Evolutionary conservation across 2,113 vertebrate genomes (phyloP).

Genomic region (Psittacula cyanocephala): DNA sequence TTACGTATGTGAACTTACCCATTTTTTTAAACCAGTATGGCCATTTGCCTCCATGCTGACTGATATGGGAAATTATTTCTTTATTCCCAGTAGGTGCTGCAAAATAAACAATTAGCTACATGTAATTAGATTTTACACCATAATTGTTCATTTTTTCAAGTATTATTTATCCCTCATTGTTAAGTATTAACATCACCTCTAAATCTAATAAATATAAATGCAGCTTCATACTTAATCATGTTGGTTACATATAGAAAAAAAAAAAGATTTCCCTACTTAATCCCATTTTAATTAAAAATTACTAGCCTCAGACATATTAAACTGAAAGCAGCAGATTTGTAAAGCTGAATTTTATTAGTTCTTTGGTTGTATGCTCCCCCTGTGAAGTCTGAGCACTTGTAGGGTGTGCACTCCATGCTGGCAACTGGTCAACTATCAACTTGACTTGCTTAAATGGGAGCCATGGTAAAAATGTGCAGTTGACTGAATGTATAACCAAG

Average conservation of each 20-base stretch:
- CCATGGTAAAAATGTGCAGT: background rate
- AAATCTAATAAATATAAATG: background rate
- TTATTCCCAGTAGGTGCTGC: slow-evolving; percentile 78
- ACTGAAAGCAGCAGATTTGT: background rate
- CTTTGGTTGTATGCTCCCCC: background rate
- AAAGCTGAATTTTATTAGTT: background rate
- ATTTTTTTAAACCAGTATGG: slow-evolving; percentile 92
- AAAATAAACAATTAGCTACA: slow-evolving; percentile 29
- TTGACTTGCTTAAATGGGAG: background rate
- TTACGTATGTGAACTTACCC: slow-evolving; percentile 74
- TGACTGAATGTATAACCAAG: background rate
- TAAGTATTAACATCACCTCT: background rate
- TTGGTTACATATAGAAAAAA: background rate
- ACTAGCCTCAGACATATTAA: background rate
- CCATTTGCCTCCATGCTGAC: slow-evolving; percentile 81
- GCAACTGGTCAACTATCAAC: background rate
- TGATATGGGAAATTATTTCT: slow-evolving; percentile 76
- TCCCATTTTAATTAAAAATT: background rate
- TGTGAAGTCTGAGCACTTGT: background rate
- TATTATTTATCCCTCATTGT: background rate
- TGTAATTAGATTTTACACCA: background rate
- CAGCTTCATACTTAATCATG: background rate
- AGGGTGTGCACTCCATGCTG: background rate
- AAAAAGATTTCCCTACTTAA: background rate
- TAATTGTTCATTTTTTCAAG: background rate